Percentiles rank a stretch among this genome's conserved stretches.
Conservation (phyloP, 2,113 vertebrate species). For the Paracanthobrama guichenoti region DNA sequence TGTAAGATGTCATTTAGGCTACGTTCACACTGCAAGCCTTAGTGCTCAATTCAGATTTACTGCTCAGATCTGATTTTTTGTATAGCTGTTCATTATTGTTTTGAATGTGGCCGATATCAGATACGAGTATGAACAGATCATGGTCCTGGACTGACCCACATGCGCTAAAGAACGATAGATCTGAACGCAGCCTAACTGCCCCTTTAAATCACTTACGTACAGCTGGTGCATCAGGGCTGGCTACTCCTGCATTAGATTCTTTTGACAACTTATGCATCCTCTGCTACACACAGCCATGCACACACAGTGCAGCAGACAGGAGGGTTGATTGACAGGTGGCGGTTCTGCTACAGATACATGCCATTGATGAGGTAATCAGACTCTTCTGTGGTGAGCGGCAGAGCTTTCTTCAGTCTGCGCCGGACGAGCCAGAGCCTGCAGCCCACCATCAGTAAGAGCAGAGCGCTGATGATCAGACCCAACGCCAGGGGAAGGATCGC, state of each 20-base stretch:
- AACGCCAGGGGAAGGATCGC: constrained; percentile 92
- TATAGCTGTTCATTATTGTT: no score
- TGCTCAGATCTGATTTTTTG: no score
- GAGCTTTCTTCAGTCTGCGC: constrained; percentile 91
- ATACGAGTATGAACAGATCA: no score
- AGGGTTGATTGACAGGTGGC: not conserved
- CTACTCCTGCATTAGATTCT: no score
- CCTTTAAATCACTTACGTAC: not conserved
- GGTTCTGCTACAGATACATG: constrained; percentile 89
- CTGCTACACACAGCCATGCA: not conserved
- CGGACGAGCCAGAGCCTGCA: constrained; percentile 88
- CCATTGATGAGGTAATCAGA: constrained; percentile 99
- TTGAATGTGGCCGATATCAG: no score
- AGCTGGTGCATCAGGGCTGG: not conserved
- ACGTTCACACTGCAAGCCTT: no score
- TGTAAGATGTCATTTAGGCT: no score
- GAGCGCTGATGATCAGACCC: constrained; percentile 88
- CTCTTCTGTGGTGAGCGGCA: constrained; percentile 94
- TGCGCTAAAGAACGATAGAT: no score
- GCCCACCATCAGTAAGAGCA: constrained; percentile 91
- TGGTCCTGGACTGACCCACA: no score
- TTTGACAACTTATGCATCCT: not conserved
- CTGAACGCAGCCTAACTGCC: no score
- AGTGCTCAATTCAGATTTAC: no score
- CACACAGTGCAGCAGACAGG: not conserved